These are phyloP conservation scores for Chaetodon trifasciatus DNA, from an alignment of 2,797 vertebrate genomes.

Conservation along the genomic window DNA sequence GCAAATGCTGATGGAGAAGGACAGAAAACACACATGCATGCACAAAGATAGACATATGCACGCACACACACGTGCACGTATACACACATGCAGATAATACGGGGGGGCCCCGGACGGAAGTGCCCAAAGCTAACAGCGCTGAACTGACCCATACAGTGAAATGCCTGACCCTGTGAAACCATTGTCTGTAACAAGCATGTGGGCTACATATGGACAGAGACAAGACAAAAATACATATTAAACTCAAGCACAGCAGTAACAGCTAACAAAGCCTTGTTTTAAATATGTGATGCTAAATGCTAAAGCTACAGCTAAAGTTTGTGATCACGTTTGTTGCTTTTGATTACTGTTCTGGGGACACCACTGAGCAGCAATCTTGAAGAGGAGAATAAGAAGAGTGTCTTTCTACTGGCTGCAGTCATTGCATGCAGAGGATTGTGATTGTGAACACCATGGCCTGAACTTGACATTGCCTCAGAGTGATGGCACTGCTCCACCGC, in stretches of 20 bases:
- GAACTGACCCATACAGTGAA: slow-evolving; percentile 77
- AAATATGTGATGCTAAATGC: slow-evolving; percentile 7
- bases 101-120: slow-evolving; percentile 81
- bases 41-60: slow-evolving; percentile 33
- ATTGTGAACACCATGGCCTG: slow-evolving; percentile 10
- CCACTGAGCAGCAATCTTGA: not conserved
- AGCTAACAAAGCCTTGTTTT: not conserved
- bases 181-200: slow-evolving; percentile 75
- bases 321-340: not conserved
- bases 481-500: not conserved
- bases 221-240: slow-evolving; percentile 52
- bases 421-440: slow-evolving; percentile 7
- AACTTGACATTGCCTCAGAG: slow-evolving; percentile 49
- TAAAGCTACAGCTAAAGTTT: not conserved
- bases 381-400: not conserved
- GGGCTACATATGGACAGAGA: slow-evolving; percentile 43
- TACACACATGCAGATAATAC: slow-evolving; percentile 70
- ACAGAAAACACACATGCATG: slow-evolving; percentile 50
- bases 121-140: slow-evolving; percentile 77
- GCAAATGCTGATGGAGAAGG: slow-evolving; percentile 65
- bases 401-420: not conserved
- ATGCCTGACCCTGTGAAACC: slow-evolving; percentile 84
- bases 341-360: slow-evolving; percentile 22
- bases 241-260: not conserved
- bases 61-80: slow-evolving; percentile 27